Evolutionary conservation across 2,113 vertebrate genomes (phyloP).

Genomic region (Cyprinodon brontotheroides): DNA sequence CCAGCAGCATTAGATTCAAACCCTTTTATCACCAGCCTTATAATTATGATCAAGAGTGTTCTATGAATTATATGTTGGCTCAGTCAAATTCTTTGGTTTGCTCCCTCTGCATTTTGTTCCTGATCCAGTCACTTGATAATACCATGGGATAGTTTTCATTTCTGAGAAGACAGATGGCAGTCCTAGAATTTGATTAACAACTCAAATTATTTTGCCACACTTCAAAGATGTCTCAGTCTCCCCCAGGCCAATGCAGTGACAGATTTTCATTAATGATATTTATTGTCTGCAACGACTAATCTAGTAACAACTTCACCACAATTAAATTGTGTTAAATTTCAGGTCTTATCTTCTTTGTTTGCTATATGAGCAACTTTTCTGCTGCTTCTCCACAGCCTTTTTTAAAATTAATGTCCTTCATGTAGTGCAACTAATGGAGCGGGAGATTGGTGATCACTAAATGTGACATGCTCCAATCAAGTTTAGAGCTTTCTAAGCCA

Average conservation of each 20-base stretch:
- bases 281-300: not conserved
- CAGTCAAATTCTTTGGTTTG: not conserved
- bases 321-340: not conserved
- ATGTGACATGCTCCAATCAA: slow-evolving; percentile 68
- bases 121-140: not conserved
- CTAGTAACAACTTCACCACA: not conserved
- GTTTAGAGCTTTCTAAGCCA: slow-evolving; percentile 48
- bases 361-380: not conserved
- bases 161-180: not conserved
- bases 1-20: not conserved
- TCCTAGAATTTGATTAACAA: not conserved
- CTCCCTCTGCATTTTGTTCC: not conserved
- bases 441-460: slow-evolving; percentile 63
- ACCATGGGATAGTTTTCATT: not conserved
- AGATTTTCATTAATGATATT: not conserved
- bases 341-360: not conserved
- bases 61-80: not conserved
- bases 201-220: not conserved
- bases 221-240: not conserved
- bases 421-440: slow-evolving; percentile 65
- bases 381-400: slow-evolving; percentile 16
- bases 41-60: not conserved
- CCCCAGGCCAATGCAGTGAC: not conserved
- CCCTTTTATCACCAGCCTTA: not conserved
- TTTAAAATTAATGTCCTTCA: slow-evolving; percentile 65